Base-by-base conservation (phyloP, 2,888 invertebrate species). In the Sphecodes monilicornis region DNA sequence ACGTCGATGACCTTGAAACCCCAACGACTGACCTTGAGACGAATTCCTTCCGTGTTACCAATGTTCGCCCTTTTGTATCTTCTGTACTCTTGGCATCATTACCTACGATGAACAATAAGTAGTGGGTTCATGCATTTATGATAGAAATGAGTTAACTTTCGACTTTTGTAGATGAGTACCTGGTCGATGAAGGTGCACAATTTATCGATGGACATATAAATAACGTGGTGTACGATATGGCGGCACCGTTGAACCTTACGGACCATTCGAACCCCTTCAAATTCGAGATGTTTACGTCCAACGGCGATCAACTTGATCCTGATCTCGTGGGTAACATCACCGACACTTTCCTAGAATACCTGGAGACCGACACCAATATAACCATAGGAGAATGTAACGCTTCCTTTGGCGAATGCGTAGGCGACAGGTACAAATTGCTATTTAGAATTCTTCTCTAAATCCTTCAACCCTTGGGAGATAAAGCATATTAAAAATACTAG, bases 331-430 rank as follows among this genome's bases (percentile, higher is more conserved):
- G 39, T 0, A 75, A 83, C 13, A 3, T 81, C 5, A 68, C 72
- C 0, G 11, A 39, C 0, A 3, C 68, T 16, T 83, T 39, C 22
- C 1, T 69, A 0, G 2, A 78, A 1, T 46, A n/a, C 1, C 6
- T 69, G 16, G 73, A 80, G 26, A 3, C 8, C 18, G 0, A 3
- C 1, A 8, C 0, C 22, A 0, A 60, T 16, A 0, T 1, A 0
- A 0, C 2, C 16, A 2, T 1, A 0, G 4, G 46, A 6, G 4
- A 43, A 2, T 57, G 57, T n/a, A 29, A 64, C 8, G 91, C 89
- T 68, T 92, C 93, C 11, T 86, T 92, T 70, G 95, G 94, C 36
- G 93, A 95, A 70, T 94, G 93, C 32, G 1, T 32, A 2, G 16
- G 0, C 5, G 60, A 60, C 16, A 60, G 60, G 60, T 60, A 60